Evolutionary conservation across 53 echinoderm and acorn worm species (phyloP).

Genomic region (Glandiceps talaboti): DNA sequence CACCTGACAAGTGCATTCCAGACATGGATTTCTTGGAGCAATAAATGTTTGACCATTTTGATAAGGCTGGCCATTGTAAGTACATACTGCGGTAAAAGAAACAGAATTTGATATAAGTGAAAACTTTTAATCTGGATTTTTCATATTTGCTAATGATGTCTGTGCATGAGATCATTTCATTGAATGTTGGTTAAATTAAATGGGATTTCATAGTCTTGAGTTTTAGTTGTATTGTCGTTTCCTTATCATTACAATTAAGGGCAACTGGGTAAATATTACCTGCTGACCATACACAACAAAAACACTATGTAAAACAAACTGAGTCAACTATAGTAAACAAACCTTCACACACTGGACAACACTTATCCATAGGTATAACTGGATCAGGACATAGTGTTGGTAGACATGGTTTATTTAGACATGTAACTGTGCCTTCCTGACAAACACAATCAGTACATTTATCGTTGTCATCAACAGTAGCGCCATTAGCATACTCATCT

Average conservation of each 20-base stretch:
- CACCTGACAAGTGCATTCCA: slow-evolving; percentile 49
- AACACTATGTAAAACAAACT: no score
- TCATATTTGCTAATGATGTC: no score
- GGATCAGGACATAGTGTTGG: slow-evolving; percentile 25
- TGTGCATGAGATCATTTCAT: no score
- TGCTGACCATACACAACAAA: no score
- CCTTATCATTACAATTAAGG: no score
- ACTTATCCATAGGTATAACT: slow-evolving; percentile 25
- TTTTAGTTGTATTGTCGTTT: no score
- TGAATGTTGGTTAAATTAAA: no score
- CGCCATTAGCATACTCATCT: slow-evolving; percentile 22
- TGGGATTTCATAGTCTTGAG: no score
- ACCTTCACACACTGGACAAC: slow-evolving; percentile 46
- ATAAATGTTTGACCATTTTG: slow-evolving; percentile 44
- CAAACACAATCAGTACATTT: slow-evolving; percentile 33
- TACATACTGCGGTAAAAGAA: slow-evolving; percentile 41
- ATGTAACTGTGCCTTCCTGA: slow-evolving; percentile 35
- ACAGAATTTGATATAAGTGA: no score
- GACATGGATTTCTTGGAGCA: slow-evolving; percentile 43
- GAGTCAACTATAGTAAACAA: neutral
- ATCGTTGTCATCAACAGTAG: slow-evolving; percentile 21
- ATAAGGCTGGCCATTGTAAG: slow-evolving; percentile 41
- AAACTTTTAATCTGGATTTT: no score
- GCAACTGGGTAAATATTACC: no score
- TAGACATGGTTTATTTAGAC: slow-evolving; percentile 23